phyloP scores from a whole-genome alignment of 2,797 vertebrate genomes.

The Acipenser oxyrinchus region DNA sequence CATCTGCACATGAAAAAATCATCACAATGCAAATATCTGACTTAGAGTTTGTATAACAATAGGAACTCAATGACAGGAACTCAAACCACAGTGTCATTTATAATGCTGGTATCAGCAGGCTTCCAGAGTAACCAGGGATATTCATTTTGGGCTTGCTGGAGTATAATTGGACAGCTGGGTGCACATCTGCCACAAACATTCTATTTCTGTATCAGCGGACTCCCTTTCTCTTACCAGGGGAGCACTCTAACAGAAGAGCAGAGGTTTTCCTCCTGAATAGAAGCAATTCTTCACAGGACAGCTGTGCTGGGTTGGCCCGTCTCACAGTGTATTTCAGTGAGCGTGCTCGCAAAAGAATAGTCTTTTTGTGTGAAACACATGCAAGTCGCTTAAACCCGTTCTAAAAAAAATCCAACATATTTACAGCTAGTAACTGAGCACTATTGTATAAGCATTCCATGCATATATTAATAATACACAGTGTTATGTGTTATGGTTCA shows the following conservation, averaged over 20 bases:
- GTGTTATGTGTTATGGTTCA: too few species aligned
- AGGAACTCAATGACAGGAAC: neutral
- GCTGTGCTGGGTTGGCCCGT: neutral
- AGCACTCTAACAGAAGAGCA: neutral
- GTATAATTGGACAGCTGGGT: neutral
- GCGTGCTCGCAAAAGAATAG: neutral
- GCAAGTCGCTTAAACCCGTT: too few species aligned
- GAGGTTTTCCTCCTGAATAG: neutral
- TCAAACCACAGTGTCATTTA: neutral
- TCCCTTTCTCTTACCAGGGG: neutral
- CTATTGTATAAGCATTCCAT: too few species aligned
- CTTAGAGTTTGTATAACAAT: too few species aligned
- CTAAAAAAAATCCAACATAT: too few species aligned
- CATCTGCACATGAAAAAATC: too few species aligned
- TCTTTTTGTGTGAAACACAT: too few species aligned
- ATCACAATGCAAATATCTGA: too few species aligned
- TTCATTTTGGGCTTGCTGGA: neutral
- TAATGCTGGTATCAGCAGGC: neutral
- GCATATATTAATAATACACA: too few species aligned
- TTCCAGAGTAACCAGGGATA: neutral
- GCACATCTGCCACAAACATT: neutral
- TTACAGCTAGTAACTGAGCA: too few species aligned
- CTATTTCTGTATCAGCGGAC: neutral
- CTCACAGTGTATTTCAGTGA: neutral
- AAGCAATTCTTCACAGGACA: slow-evolving; percentile 6